A percentile compares a stretch with the other conserved stretches of the same genome.
These are phyloP conservation scores for Lynx canadensis DNA, from an alignment of 2,113 vertebrate species.

Conservation along the genomic window DNA sequence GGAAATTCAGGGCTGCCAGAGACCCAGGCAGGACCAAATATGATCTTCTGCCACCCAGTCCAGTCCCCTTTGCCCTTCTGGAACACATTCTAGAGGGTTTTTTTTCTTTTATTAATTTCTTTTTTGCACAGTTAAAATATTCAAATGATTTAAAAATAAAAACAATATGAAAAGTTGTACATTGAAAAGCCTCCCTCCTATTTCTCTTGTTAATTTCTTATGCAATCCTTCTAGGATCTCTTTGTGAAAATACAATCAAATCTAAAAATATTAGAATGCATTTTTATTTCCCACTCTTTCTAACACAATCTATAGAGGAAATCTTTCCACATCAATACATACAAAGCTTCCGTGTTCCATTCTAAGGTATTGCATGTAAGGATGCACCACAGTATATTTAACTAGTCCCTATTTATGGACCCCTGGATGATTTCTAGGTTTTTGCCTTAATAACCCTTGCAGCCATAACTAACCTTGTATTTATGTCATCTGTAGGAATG, in stretches of 20 bases:
- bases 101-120: neutral
- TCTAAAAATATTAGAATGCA: neutral
- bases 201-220: neutral
- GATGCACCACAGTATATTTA: neutral
- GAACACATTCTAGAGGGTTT: neutral
- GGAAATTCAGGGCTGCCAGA: neutral
- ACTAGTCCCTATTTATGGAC: neutral
- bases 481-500: neutral
- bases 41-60: neutral
- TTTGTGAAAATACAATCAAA: slow-evolving; percentile 37
- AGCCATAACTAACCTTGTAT: neutral
- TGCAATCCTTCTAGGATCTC: neutral
- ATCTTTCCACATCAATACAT: neutral
- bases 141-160: neutral
- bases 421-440: slow-evolving; percentile 7
- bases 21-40: neutral
- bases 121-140: neutral
- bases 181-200: neutral
- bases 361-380: neutral
- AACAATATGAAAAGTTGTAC: neutral
- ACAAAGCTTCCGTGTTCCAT: neutral
- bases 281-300: neutral
- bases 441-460: neutral
- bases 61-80: neutral
- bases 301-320: neutral